phyloP scores from a whole-genome alignment of 2,888 invertebrate genomes.

The Uropetala carovei region DNA sequence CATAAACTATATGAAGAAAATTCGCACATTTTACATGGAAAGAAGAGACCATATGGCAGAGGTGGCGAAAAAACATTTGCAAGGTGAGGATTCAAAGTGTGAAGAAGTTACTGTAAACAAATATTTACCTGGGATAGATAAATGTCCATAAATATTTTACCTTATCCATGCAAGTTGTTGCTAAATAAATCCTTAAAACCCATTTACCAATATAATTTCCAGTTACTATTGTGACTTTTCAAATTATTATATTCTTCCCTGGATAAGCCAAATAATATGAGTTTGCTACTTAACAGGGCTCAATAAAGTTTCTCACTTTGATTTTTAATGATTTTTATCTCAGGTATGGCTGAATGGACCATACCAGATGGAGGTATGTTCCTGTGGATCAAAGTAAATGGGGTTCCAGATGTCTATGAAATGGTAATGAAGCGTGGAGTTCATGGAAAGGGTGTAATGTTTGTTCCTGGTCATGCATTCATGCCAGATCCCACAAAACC shows the following conservation, averaged over 20 bases:
- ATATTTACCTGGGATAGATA: not conserved
- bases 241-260: too few relatives aligned
- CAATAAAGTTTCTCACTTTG: not conserved
- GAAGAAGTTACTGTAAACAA: too few relatives aligned
- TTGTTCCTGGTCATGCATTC: constrained; percentile 87
- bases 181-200: not conserved
- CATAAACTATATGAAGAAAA: constrained; percentile 78
- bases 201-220: too few relatives aligned
- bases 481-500: constrained; percentile 80
- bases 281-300: too few relatives aligned
- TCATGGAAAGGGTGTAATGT: constrained; percentile 80
- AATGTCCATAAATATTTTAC: not conserved
- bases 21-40: constrained; percentile 81
- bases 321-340: constrained; percentile 36
- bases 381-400: constrained; percentile 84
- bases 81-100: constrained; percentile 73
- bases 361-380: constrained; percentile 86
- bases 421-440: constrained; percentile 85
- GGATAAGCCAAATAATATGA: too few relatives aligned
- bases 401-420: constrained; percentile 83
- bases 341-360: constrained; percentile 81
- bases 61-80: constrained; percentile 79
- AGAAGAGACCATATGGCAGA: constrained; percentile 81
- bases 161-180: not conserved
- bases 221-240: too few relatives aligned